Percentiles rank a stretch among this genome's conserved stretches.
Evolutionary conservation across 2,888 invertebrate genomes (phyloP).

Genomic region (Aleiodes alternator): DNA sequence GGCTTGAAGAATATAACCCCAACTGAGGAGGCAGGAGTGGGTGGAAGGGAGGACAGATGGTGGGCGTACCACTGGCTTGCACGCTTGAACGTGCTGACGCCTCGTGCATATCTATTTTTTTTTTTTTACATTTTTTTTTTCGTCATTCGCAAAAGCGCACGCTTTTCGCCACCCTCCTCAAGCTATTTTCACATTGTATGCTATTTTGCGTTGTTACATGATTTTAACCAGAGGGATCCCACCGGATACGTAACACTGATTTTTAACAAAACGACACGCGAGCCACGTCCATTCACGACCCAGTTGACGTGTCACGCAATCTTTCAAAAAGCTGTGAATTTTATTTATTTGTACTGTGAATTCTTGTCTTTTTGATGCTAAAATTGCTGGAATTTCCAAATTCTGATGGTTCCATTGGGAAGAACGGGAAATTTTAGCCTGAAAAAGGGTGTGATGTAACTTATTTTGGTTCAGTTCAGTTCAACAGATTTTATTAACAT

Average conservation of each 20-base stretch:
- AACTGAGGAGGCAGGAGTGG: conserved; percentile 51
- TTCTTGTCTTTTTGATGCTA: too few relatives aligned
- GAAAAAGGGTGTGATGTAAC: too few relatives aligned
- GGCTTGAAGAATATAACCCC: conserved; percentile 37
- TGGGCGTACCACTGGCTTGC: conserved; percentile 66
- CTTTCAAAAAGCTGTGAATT: not conserved
- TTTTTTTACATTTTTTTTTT: not conserved
- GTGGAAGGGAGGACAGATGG: conserved; percentile 67
- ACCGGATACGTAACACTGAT: conserved; percentile 33
- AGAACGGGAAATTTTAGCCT: too few relatives aligned
- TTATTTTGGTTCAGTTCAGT: too few relatives aligned
- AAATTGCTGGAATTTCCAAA: too few relatives aligned
- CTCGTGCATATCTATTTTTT: conserved; percentile 49
- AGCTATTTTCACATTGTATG: conserved; percentile 47
- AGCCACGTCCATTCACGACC: conserved; percentile 36
- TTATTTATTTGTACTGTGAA: not conserved
- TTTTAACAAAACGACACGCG: conserved; percentile 41
- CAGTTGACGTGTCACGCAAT: conserved; percentile 30
- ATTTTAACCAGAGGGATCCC: conserved; percentile 5
- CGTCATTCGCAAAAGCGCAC: conserved; percentile 41
- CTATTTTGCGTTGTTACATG: conserved; percentile 30
- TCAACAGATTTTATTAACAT: too few relatives aligned
- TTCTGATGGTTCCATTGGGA: too few relatives aligned
- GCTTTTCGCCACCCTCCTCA: conserved; percentile 54
- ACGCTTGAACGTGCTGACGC: conserved; percentile 41